Percentiles rank a stretch among this genome's conserved stretches.
Evolutionary conservation across 2,113 vertebrate genomes (phyloP).

Genomic region (Orientallactaga bullata): DNA sequence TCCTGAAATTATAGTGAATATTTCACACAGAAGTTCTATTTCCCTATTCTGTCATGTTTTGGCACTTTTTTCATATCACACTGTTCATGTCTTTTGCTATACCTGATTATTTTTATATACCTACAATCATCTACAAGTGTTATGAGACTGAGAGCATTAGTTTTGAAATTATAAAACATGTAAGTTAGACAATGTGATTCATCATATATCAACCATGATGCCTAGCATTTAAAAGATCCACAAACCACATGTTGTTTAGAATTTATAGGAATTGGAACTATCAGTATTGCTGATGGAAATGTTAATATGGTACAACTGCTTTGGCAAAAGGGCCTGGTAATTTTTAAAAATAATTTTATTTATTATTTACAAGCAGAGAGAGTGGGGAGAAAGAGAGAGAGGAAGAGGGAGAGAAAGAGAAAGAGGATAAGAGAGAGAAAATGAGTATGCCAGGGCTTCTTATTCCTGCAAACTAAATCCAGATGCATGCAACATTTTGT

Average conservation of each 20-base stretch:
- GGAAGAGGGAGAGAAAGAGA: too few relatives aligned
- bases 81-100: background rate
- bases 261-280: background rate
- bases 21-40: background rate
- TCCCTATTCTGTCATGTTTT: background rate
- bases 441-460: too few relatives aligned
- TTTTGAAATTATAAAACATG: slow-evolving; percentile 15
- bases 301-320: background rate
- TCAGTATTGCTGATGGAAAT: background rate
- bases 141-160: background rate
- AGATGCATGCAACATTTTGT: too few relatives aligned
- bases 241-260: background rate
- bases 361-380: too few relatives aligned
- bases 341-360: background rate
- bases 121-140: background rate
- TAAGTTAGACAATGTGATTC: background rate
- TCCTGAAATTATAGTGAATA: background rate
- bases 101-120: slow-evolving; percentile 3
- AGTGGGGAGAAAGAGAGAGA: too few relatives aligned
- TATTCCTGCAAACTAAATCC: too few relatives aligned
- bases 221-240: background rate
- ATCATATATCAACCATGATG: background rate
- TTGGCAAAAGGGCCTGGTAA: background rate
- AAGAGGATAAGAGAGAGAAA: too few relatives aligned
- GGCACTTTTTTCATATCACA: background rate